A percentile compares a stretch with the other conserved stretches of the same genome.
Conservation (phyloP, 92 coral and sea anemone species). For the Phenganax subtilis region DNA sequence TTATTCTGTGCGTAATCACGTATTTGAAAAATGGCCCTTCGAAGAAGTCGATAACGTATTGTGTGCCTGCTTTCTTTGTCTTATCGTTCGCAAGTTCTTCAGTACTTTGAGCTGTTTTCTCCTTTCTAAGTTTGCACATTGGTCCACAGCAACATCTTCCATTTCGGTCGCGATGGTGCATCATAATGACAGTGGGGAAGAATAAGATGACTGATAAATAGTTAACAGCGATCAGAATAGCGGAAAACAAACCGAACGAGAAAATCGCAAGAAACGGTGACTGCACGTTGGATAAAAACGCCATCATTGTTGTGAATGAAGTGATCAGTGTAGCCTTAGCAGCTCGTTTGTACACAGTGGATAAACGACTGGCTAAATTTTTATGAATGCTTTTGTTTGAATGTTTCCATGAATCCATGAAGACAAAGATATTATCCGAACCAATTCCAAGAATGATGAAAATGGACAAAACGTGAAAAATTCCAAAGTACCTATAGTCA, state of each 20-base stretch:
- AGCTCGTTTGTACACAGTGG: slow-evolving; percentile 57
- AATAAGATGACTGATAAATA: slow-evolving; percentile 61
- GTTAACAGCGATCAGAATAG: slow-evolving; percentile 62
- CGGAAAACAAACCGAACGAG: slow-evolving; percentile 66
- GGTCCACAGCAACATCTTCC: slow-evolving; percentile 38
- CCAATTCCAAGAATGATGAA: slow-evolving; percentile 75
- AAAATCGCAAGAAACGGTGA: slow-evolving; percentile 70
- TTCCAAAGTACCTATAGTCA: slow-evolving; percentile 73
- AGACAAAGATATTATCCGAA: slow-evolving; percentile 69
- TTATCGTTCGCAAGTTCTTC: not conserved
- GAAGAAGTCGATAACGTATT: slow-evolving; percentile 49
- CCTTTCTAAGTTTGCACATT: slow-evolving; percentile 16
- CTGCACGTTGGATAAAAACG: slow-evolving; percentile 58
- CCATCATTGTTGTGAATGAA: slow-evolving; percentile 72
- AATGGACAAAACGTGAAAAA: slow-evolving; percentile 66
- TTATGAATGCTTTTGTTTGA: slow-evolving; percentile 39
- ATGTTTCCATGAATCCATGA: slow-evolving; percentile 67
- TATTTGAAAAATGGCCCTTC: slow-evolving; percentile 56
- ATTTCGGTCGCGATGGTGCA: slow-evolving; percentile 32
- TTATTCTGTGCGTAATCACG: slow-evolving; percentile 64
- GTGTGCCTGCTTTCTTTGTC: slow-evolving; percentile 5
- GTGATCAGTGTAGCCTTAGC: slow-evolving; percentile 64
- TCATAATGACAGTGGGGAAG: slow-evolving; percentile 64
- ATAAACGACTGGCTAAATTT: slow-evolving; percentile 50
- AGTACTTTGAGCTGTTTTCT: slow-evolving; percentile 1